phyloP scores from a whole-genome alignment of 2,797 vertebrate genomes.

The Sebastolobus alascanus region DNA sequence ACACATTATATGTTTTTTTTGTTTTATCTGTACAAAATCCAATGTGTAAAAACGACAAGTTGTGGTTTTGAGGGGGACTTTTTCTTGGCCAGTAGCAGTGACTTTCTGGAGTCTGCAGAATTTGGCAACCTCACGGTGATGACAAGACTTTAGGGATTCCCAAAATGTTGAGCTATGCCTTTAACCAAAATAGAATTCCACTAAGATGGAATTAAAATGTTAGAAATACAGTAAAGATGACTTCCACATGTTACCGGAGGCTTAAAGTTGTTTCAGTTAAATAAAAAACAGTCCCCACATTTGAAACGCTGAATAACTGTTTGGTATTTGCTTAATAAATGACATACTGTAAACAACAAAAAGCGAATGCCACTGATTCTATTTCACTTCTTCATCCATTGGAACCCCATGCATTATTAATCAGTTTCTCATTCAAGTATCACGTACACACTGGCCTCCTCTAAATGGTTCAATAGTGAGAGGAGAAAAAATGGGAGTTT shows the following conservation, averaged over 20 bases:
- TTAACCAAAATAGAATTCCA: slow-evolving; percentile 3
- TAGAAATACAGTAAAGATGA: not conserved
- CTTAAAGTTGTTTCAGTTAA: not conserved
- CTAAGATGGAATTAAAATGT: not conserved
- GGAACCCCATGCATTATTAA: slow-evolving; percentile 11
- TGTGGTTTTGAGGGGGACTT: not conserved
- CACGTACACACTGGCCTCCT: not conserved
- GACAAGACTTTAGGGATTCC: not conserved
- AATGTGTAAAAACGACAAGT: not conserved
- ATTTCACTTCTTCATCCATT: not conserved
- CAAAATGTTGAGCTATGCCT: slow-evolving; percentile 15
- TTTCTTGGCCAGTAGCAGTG: not conserved
- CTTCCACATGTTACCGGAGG: not conserved
- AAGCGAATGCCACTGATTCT: not conserved
- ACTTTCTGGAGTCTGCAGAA: not conserved
- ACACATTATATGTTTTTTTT: slow-evolving; percentile 12
- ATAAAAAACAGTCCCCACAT: not conserved
- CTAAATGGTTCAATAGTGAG: not conserved
- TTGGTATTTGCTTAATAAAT: not conserved
- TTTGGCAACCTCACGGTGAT: not conserved
- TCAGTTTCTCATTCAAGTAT: slow-evolving; percentile 13
- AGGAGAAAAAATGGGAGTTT: not conserved
- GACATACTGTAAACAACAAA: not conserved
- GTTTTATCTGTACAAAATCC: not conserved
- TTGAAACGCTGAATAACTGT: not conserved